Percentiles rank a stretch among this genome's conserved stretches.
Evolutionary conservation across 2,888 invertebrate species (phyloP).

Genomic region (Meiosimyza decipiens): DNA sequence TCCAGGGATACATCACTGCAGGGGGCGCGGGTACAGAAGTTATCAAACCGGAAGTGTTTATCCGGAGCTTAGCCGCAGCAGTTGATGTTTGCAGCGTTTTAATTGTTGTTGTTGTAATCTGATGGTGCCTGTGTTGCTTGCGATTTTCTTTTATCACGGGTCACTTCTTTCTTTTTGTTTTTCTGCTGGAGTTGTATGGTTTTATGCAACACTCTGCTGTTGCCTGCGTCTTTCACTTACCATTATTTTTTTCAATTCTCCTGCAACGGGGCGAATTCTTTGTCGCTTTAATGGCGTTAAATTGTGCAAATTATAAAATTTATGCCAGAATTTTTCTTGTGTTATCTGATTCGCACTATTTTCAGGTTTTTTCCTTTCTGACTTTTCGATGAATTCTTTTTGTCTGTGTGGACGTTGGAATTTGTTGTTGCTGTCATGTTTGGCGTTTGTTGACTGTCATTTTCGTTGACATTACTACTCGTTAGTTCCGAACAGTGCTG

Average conservation of each 20-base stretch:
- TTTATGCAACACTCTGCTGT: slow-evolving; percentile 34
- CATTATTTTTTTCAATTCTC: slow-evolving; percentile 17
- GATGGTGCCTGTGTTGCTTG: background rate
- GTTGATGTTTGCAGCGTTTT: slow-evolving; percentile 21
- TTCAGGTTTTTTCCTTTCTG: background rate
- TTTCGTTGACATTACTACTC: slow-evolving; percentile 2
- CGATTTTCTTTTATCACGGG: background rate
- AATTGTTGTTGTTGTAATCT: background rate
- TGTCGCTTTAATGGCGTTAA: background rate
- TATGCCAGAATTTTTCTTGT: background rate
- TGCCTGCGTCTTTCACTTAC: slow-evolving; percentile 17
- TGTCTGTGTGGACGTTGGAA: background rate
- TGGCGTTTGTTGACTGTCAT: slow-evolving; percentile 1
- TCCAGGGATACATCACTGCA: slow-evolving; percentile 63
- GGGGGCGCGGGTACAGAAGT: background rate
- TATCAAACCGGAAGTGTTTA: background rate
- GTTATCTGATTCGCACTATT: slow-evolving; percentile 12
- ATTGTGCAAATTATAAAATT: background rate
- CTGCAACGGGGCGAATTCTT: background rate
- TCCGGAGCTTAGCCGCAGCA: background rate
- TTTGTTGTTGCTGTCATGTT: slow-evolving; percentile 7
- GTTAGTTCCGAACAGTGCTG: too few relatives aligned
- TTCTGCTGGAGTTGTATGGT: background rate
- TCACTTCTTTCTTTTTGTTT: background rate
- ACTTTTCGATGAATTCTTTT: slow-evolving; percentile 19